Evolutionary conservation across 1,140 invertebrate genomes (phyloP), one percentile per base, ranked within the genome.

Genomic region (Aphidius ervi): DNA sequence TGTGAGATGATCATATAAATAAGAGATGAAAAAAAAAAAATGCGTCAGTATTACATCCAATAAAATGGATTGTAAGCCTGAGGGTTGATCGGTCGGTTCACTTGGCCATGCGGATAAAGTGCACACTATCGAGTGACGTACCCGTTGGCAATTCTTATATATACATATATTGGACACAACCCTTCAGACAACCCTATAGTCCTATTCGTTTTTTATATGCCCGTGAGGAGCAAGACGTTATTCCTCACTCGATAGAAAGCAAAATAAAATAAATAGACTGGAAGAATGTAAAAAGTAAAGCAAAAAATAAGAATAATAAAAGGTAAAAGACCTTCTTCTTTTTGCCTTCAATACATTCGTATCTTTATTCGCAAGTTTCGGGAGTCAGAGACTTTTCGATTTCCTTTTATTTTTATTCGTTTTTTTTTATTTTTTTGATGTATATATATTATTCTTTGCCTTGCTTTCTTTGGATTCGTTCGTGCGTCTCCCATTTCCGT

Each of bases 11-110:
- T 31, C 23, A 31, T 31, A 31, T 31, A 41, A 58, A 54, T 54
- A 20, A 41, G 48, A 52, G 20, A 7, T 31, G 31, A 40, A 56
- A 42, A 8, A 42, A 8, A 41, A 10, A 55, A 42, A 41, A 56
- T 42, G 46, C 45, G 16, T 55, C 43, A 61, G 54, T 61, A 61
- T 61, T 55, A 56, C 46, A 54, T 56, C 46, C 59, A 61, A 61
- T 61, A 61, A 61, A 61, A 56, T 61, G 40, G 20, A 9, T 46
- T 56, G 40, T 61, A 61, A 31, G 53, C 59, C 54, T 42, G 48
- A 31, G 54, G 59, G 52, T 54, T 9, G 52, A 39, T 54, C 52
- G 42, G 23, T 31, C 4, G 23, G 23, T 31, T 31, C 52, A 16
- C 52, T n/a, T 6, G n/a, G 52, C 52, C 7, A 7, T 10, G 52